Evolutionary conservation across 2,797 vertebrate genomes (phyloP).

Genomic region (Myotis planiceps): DNA sequence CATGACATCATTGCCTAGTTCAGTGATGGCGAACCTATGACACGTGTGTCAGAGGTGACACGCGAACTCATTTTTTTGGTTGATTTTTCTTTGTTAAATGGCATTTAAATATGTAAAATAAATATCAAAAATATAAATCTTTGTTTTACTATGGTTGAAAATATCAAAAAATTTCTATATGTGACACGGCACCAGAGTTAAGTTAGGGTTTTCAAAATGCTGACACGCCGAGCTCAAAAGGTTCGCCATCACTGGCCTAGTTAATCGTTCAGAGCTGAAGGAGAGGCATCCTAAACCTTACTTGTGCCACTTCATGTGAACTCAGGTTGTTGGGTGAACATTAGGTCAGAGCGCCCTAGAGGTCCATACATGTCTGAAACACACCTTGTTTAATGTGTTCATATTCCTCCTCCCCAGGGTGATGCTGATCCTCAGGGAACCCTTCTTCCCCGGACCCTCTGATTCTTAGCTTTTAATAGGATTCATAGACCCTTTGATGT

Average conservation of each 20-base stretch:
- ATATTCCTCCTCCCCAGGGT: not conserved
- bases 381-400: not conserved
- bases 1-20: not conserved
- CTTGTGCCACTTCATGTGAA: not conserved
- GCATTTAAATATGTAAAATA: too few relatives aligned
- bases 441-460: not conserved
- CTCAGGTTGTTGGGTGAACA: not conserved
- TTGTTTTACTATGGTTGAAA: too few relatives aligned
- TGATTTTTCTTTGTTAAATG: too few relatives aligned
- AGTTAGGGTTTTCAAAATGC: too few relatives aligned
- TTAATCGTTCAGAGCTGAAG: not conserved
- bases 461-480: not conserved
- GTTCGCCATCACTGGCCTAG: not conserved
- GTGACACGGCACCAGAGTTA: too few relatives aligned
- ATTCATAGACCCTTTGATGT: not conserved
- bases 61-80: too few relatives aligned
- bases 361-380: not conserved
- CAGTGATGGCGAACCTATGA: too few relatives aligned
- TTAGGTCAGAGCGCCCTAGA: not conserved
- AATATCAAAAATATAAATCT: too few relatives aligned
- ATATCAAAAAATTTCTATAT: too few relatives aligned
- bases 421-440: not conserved
- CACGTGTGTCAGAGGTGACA: too few relatives aligned
- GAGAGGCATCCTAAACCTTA: not conserved
- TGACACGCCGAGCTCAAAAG: too few relatives aligned